Conservation (phyloP, 2,113 vertebrate genomes). For the Eolophus roseicapilla region DNA sequence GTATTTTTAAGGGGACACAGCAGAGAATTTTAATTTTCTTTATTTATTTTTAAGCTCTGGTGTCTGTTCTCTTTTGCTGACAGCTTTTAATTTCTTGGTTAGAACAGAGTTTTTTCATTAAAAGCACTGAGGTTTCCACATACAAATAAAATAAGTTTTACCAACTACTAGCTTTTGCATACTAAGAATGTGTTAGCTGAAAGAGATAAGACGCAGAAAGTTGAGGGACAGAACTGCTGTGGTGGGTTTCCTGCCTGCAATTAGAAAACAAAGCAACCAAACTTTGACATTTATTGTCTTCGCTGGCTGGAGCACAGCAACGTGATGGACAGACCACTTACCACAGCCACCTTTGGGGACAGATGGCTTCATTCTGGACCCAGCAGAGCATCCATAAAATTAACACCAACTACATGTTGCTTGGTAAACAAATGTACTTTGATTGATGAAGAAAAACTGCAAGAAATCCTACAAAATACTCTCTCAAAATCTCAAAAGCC, state of each 20-base stretch:
- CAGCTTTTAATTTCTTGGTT: background rate
- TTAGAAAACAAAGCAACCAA: background rate
- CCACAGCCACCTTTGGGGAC: slow-evolving; percentile 74
- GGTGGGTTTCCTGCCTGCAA: background rate
- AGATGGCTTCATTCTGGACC: slow-evolving; percentile 74
- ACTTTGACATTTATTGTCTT: background rate
- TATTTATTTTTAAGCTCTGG: background rate
- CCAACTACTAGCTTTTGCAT: background rate
- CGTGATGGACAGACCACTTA: slow-evolving; percentile 67
- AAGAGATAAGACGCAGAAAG: background rate
- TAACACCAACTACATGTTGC: slow-evolving; percentile 85
- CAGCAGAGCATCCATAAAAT: slow-evolving; percentile 83
- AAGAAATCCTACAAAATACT: slow-evolving; percentile 78
- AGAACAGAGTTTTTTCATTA: background rate
- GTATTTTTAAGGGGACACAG: background rate
- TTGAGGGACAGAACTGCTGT: background rate
- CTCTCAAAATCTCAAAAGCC: slow-evolving; percentile 77
- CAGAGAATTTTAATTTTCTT: background rate
- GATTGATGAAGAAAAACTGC: slow-evolving; percentile 86
- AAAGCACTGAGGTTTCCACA: background rate
- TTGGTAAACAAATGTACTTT: slow-evolving; percentile 83
- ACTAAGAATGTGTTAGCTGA: background rate
- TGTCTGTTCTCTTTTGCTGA: background rate
- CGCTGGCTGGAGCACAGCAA: slow-evolving; percentile 66
- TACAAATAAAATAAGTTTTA: background rate